Evolutionary conservation across 92 coral and sea anemone species (phyloP).

Genomic region (Porites divaricata): DNA sequence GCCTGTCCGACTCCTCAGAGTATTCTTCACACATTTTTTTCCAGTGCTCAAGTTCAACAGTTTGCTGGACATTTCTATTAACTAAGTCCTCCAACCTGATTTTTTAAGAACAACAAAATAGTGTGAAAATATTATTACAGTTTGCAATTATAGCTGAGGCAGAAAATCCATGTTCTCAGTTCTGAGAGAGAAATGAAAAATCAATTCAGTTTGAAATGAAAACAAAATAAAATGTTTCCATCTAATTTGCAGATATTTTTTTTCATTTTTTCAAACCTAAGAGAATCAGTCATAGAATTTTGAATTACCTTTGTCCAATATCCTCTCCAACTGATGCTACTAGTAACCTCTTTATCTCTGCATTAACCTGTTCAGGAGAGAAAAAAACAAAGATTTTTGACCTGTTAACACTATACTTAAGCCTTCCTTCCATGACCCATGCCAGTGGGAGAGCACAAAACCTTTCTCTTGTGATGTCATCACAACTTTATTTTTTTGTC

Average conservation of each 20-base stretch:
- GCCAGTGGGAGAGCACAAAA: too few relatives aligned
- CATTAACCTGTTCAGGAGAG: slow-evolving; percentile 68
- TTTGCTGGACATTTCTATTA: slow-evolving; percentile 76
- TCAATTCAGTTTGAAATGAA: neutral
- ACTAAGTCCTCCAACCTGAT: slow-evolving; percentile 82
- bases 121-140: neutral
- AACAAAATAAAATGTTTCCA: too few relatives aligned
- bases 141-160: neutral
- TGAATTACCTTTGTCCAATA: slow-evolving; percentile 69
- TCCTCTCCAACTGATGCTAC: slow-evolving; percentile 99
- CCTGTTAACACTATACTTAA: neutral
- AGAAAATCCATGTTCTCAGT: neutral
- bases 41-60: slow-evolving; percentile 86
- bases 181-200: neutral
- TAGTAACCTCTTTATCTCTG: slow-evolving; percentile 88
- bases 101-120: neutral
- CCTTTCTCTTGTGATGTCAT: too few relatives aligned
- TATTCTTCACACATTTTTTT: slow-evolving; percentile 82
- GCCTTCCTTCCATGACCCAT: neutral
- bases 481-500: too few relatives aligned
- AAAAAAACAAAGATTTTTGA: too few relatives aligned
- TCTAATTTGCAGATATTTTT: too few relatives aligned
- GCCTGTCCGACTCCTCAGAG: slow-evolving; percentile 90
- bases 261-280: too few relatives aligned
- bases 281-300: neutral